phyloP scores from a whole-genome alignment of 1,140 invertebrate genomes.

The Lordiphosa stackelbergi region DNA sequence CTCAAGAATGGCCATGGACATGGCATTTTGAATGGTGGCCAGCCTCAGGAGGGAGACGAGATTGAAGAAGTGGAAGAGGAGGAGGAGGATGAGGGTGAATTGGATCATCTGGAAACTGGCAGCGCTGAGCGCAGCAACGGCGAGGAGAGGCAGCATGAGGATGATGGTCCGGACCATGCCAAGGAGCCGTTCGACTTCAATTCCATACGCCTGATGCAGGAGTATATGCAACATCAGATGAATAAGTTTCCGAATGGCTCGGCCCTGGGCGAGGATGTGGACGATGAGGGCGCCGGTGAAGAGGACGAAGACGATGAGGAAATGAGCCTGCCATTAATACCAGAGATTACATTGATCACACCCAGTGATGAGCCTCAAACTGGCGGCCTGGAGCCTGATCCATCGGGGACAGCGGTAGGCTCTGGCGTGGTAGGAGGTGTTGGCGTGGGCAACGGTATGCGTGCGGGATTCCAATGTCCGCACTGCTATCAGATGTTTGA shows the following conservation, averaged over 20 bases:
- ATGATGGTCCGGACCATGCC: slow-evolving; percentile 8
- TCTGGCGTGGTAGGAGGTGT: slow-evolving; percentile 6
- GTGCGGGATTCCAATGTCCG: slow-evolving; percentile 64
- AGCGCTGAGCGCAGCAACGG: slow-evolving; percentile 8
- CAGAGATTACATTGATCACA: slow-evolving; percentile 71
- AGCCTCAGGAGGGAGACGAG: slow-evolving; percentile 9
- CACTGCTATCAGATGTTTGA: slow-evolving; percentile 70
- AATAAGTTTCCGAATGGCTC: slow-evolving; percentile 62
- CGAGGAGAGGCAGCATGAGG: background rate
- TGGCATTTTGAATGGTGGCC: slow-evolving; percentile 7
- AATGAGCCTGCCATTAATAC: slow-evolving; percentile 66
- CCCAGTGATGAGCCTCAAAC: slow-evolving; percentile 53
- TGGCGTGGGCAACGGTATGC: background rate
- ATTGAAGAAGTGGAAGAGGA: slow-evolving; percentile 23
- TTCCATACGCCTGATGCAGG: slow-evolving; percentile 71
- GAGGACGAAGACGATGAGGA: slow-evolving; percentile 58
- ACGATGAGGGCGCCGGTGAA: slow-evolving; percentile 25
- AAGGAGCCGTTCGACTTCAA: slow-evolving; percentile 61
- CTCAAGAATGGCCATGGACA: slow-evolving; percentile 47
- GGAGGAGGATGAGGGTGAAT: slow-evolving; percentile 1
- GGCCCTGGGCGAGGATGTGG: slow-evolving; percentile 13
- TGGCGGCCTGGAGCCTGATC: slow-evolving; percentile 19
- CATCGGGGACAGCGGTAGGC: slow-evolving; percentile 10
- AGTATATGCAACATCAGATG: slow-evolving; percentile 73
- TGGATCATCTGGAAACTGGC: slow-evolving; percentile 1